Evolutionary conservation across 2,797 vertebrate species (phyloP).

Genomic region (Acanthurus tractus): DNA sequence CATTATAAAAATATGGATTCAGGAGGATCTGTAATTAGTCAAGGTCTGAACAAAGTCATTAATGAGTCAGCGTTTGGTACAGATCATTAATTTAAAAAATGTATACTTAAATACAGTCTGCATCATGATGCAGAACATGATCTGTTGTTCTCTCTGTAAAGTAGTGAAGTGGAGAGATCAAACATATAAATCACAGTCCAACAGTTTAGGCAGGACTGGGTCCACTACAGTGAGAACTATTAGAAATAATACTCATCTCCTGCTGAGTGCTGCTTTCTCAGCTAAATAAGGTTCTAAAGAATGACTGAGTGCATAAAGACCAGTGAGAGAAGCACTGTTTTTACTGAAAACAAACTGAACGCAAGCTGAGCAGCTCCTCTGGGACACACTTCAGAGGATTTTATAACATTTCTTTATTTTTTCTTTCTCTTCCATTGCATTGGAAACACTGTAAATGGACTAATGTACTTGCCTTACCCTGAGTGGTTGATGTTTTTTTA

Average conservation of each 20-base stretch:
- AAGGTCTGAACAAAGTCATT: conserved; percentile 12
- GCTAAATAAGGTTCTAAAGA: neutral
- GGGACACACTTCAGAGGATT: neutral
- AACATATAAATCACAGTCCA: neutral
- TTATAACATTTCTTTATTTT: neutral
- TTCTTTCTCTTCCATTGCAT: neutral
- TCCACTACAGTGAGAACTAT: neutral
- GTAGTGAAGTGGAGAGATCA: neutral
- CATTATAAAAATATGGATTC: conserved; percentile 3
- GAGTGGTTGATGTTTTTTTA: neutral
- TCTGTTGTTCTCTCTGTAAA: neutral
- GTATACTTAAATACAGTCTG: neutral
- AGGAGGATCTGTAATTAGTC: conserved; percentile 23
- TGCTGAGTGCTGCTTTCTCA: conserved; percentile 23
- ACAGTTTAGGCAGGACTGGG: neutral
- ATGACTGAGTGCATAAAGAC: too few relatives aligned
- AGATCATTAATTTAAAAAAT: neutral
- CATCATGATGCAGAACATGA: conserved; percentile 2
- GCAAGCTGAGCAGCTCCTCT: conserved; percentile 1
- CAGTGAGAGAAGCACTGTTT: conserved; percentile 2
- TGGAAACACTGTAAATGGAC: neutral
- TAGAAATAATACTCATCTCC: conserved; percentile 2
- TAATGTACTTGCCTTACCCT: neutral
- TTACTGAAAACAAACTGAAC: conserved; percentile 13
- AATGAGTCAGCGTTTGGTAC: conserved; percentile 4